phyloP scores from a whole-genome alignment of 2,888 invertebrate species.

The Iselma pallidipennis region DNA sequence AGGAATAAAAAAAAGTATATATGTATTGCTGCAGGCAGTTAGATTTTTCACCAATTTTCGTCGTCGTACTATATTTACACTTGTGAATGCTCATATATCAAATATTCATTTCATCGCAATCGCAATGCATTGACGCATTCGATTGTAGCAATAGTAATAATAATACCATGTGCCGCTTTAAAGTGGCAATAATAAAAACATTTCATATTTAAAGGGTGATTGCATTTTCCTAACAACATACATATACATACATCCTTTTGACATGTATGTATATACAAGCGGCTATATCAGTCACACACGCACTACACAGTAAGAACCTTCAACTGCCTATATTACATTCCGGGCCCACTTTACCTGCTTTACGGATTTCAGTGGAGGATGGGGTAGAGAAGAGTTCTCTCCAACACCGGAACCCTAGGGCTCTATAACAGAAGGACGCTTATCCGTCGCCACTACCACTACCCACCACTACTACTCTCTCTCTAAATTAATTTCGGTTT shows the following conservation, averaged over 20 bases:
- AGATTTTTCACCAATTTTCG: too few species aligned
- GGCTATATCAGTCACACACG: neutral
- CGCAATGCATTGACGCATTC: too few species aligned
- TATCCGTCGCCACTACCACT: conserved; percentile 17
- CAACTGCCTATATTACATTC: conserved; percentile 33
- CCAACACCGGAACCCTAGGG: conserved; percentile 5
- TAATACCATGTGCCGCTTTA: too few species aligned
- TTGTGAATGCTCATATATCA: too few species aligned
- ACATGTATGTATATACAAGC: neutral
- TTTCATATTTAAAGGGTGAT: neutral
- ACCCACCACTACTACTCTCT: neutral
- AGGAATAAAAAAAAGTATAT: too few species aligned
- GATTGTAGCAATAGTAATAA: too few species aligned
- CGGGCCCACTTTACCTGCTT: conserved; percentile 28
- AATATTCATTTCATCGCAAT: too few species aligned
- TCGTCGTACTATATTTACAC: too few species aligned
- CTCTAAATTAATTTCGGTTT: conserved; percentile 52
- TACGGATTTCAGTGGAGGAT: conserved; percentile 12
- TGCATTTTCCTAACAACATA: too few species aligned
- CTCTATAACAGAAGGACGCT: conserved; percentile 28
- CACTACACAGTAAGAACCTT: neutral
- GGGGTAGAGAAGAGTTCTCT: neutral
- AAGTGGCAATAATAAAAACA: neutral
- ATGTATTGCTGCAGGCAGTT: too few species aligned
- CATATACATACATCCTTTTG: neutral